Evolutionary conservation across 2,113 vertebrate species (phyloP).

Genomic region (Gallinago paraguaiae): DNA sequence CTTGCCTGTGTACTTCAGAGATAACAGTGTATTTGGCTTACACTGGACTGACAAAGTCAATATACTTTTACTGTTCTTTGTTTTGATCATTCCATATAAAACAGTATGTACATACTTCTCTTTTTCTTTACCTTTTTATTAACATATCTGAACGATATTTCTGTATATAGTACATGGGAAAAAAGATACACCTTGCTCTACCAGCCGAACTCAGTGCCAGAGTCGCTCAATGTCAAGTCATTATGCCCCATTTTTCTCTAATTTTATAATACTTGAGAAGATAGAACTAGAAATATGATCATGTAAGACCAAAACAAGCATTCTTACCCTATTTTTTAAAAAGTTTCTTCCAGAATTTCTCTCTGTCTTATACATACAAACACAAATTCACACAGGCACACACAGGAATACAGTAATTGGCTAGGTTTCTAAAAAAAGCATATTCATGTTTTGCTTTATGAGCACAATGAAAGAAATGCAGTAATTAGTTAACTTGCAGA

Average conservation of each 20-base stretch:
- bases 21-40: neutral
- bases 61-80: neutral
- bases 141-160: neutral
- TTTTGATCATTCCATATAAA: neutral
- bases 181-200: neutral
- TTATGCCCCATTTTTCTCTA: neutral
- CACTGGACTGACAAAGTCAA: neutral
- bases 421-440: neutral
- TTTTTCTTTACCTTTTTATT: neutral
- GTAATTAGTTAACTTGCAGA: neutral
- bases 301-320: neutral
- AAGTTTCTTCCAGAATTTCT: neutral
- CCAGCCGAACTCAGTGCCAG: neutral
- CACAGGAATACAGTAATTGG: neutral
- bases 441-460: neutral
- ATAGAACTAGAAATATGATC: neutral
- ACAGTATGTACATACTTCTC: neutral
- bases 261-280: neutral
- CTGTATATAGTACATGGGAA: neutral
- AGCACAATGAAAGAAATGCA: neutral
- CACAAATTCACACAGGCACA: neutral
- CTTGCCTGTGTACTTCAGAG: neutral
- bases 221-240: neutral
- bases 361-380: neutral
- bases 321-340: neutral